A percentile compares a stretch with the other conserved stretches of the same genome.
Evolutionary conservation across 1,140 invertebrate species (phyloP).

Genomic region (Drosophila repleta): DNA sequence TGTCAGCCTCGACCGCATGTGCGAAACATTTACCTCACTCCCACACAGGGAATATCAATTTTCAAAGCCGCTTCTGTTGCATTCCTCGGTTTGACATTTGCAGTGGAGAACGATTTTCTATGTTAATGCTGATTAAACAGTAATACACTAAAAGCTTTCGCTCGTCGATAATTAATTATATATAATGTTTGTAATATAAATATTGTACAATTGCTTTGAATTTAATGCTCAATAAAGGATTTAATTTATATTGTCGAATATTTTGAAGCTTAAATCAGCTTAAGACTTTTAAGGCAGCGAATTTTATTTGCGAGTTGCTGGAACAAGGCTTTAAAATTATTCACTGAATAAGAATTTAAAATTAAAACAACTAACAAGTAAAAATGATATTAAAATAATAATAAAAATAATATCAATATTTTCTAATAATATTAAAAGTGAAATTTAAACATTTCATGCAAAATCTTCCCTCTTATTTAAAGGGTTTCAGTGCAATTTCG

Average conservation of each 20-base stretch:
- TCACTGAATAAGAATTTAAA: too few relatives aligned
- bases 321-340: too few relatives aligned
- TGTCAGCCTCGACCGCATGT: constrained; percentile 57
- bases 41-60: not conserved
- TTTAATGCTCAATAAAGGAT: too few relatives aligned
- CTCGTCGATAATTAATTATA: not conserved
- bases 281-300: not conserved
- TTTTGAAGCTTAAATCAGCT: not conserved
- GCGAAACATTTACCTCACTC: constrained; percentile 42
- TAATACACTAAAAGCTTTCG: constrained; percentile 5
- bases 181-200: not conserved
- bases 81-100: constrained; percentile 64
- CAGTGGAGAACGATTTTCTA: constrained; percentile 15
- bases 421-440: too few relatives aligned
- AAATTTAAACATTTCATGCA: too few relatives aligned
- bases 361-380: too few relatives aligned
- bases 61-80: constrained; percentile 45
- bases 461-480: too few relatives aligned
- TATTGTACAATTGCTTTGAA: not conserved
- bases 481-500: too few relatives aligned
- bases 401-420: too few relatives aligned
- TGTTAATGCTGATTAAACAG: constrained; percentile 6
- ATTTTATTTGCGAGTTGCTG: too few relatives aligned
- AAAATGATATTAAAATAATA: too few relatives aligned
- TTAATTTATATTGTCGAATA: not conserved